A percentile compares a stretch with the other conserved stretches of the same genome.
These are phyloP conservation scores for Pandion haliaetus DNA, from an alignment of 2,113 vertebrate species.

Conservation along the genomic window DNA sequence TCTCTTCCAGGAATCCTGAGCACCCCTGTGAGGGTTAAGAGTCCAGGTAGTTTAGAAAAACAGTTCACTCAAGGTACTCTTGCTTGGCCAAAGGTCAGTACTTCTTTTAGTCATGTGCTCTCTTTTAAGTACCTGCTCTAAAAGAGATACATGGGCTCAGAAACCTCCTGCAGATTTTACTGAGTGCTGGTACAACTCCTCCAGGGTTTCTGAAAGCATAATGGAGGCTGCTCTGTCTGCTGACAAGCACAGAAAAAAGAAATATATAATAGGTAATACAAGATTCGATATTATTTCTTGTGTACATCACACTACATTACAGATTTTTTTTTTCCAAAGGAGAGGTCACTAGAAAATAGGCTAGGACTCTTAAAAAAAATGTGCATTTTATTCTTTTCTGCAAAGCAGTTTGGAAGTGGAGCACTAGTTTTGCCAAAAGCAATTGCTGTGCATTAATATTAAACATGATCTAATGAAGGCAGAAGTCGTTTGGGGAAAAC, in stretches of 20 bases:
- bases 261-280: neutral
- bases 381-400: constrained; percentile 8
- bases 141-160: neutral
- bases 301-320: neutral
- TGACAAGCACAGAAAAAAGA: neutral
- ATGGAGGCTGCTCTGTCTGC: neutral
- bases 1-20: neutral
- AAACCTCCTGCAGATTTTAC: constrained; percentile 1
- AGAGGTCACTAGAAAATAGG: constrained; percentile 25
- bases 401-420: constrained; percentile 25
- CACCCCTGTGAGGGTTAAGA: neutral
- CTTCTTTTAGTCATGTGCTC: neutral
- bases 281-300: constrained; percentile 36
- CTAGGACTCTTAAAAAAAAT: neutral
- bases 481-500: constrained; percentile 71
- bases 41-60: neutral
- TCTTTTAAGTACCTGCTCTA: neutral
- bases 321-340: neutral
- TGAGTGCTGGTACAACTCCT: neutral
- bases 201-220: constrained; percentile 29
- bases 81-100: neutral
- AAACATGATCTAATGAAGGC: constrained; percentile 66
- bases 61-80: neutral
- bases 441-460: constrained; percentile 68
- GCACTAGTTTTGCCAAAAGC: constrained; percentile 69